phyloP scores from a whole-genome alignment of 37 sponge, comb jelly and placozoan species.

The Axinella damicornis region DNA sequence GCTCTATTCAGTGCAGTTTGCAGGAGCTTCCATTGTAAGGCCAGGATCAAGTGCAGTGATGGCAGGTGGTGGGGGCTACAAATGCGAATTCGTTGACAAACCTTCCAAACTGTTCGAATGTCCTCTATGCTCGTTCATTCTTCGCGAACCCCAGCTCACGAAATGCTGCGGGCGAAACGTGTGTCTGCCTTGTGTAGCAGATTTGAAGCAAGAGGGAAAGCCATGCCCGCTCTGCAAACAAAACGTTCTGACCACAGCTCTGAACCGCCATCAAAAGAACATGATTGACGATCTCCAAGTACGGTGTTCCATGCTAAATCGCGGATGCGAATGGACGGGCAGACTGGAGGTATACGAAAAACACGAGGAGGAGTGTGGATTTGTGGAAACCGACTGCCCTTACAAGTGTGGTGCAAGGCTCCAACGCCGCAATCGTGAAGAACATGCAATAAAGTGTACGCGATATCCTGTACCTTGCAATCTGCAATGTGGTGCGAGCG shows the following conservation, averaged over 20 bases:
- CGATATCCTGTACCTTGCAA: too few species aligned
- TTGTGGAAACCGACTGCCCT: neutral
- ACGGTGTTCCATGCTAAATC: neutral
- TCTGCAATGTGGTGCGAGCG: too few species aligned
- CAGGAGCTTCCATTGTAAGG: too few species aligned
- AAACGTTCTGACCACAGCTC: neutral
- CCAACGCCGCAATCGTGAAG: neutral
- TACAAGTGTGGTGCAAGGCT: neutral
- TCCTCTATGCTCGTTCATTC: constrained; percentile 13
- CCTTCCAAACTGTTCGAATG: constrained; percentile 3
- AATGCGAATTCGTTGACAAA: constrained; percentile 5
- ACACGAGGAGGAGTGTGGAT: neutral
- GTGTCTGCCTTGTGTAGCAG: neutral
- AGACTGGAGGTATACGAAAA: neutral
- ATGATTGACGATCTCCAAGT: neutral
- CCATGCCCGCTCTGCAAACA: constrained; percentile 4
- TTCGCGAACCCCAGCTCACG: constrained; percentile 21
- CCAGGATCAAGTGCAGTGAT: too few species aligned
- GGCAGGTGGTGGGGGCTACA: too few species aligned
- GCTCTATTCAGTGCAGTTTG: too few species aligned
- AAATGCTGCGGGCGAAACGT: constrained; percentile 24
- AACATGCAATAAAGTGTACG: neutral
- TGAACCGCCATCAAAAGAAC: neutral
- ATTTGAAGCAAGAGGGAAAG: neutral
- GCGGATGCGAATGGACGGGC: constrained; percentile 19